Percentiles rank a stretch among this genome's conserved stretches.
These are phyloP conservation scores for Danionella dracula DNA, from an alignment of 2,797 vertebrate species.

Conservation along the genomic window DNA sequence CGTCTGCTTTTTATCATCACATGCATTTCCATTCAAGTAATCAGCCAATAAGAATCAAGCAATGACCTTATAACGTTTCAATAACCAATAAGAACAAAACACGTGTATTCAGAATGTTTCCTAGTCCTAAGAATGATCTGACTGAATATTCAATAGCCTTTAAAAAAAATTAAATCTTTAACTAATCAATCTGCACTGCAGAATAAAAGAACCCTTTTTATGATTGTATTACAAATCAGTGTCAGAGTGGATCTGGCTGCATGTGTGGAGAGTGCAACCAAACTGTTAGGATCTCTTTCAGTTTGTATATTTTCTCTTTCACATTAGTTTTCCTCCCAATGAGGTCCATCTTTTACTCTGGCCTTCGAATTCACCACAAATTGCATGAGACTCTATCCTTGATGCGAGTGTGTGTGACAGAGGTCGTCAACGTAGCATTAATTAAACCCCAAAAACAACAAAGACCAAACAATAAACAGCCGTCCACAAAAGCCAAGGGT, in stretches of 20 bases:
- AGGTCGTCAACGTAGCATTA: constrained; percentile 68
- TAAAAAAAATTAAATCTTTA: no score
- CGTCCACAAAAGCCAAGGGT: constrained; percentile 65
- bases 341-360: constrained; percentile 47
- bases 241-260: neutral
- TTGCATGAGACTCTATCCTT: constrained; percentile 68
- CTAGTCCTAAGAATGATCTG: no score
- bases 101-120: no score
- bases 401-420: constrained; percentile 60
- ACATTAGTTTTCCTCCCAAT: constrained; percentile 61
- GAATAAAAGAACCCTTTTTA: no score
- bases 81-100: no score
- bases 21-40: no score
- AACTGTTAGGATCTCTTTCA: constrained; percentile 58
- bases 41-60: no score
- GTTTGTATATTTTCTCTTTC: constrained; percentile 58
- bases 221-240: neutral
- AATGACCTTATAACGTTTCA: no score
- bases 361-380: constrained; percentile 52
- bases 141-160: no score
- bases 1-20: no score
- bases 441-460: constrained; percentile 69
- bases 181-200: no score
- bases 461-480: constrained; percentile 72
- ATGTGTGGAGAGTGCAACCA: neutral